Evolutionary conservation across 2,113 vertebrate genomes (phyloP), one percentile per base, ranked within the genome.

Genomic region (Illadopsis cleaveri): DNA sequence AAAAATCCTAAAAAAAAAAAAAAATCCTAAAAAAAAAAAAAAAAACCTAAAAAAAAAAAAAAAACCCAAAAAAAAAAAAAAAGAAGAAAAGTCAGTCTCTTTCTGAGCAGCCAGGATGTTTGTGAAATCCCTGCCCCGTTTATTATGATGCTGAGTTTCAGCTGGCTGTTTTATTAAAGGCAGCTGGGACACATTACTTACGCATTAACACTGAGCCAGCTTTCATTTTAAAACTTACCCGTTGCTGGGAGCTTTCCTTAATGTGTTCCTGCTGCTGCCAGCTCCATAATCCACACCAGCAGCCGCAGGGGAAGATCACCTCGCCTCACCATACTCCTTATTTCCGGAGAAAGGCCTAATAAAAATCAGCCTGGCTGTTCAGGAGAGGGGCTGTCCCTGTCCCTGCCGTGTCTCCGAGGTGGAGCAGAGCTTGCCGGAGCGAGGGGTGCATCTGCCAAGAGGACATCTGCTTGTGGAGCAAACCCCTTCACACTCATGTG

Each of bases 131-230:
- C 91, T 94, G 75, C 85, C 86, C 93, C 45, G 76, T 98, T 98
- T 97, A 96, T 97, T 92, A 94, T 97, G 96, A 97, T 97, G 96
- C 97, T 79, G 94, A 81, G 90, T 81, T 97, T 96, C 95, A 97
- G 95, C 97, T 97, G 96, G 93, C 94, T 94, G 82, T 83, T 97
- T 96, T 97, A 97, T 97, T 96, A 92, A 94, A 95, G 93, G 83
- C 98, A 98, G 97, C 97, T 98, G 98, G 89, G 96, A 96, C 96
- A 94, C 90, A 98, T 98, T 98, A 98, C 96, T 96, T 94, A 77
- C 30, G 69, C 96, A 96, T 98, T 98, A 98, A 96, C 97, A 96
- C 97, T 92, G 96, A 94, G 96, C 96, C 97, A 97, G 97, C 89
- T 97, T 96, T 96, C 97, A 93, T 97, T 97, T 95, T 95, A 95